A percentile compares a stretch with the other conserved stretches of the same genome.
phyloP scores from a whole-genome alignment of 2,113 vertebrate genomes.

The Myiopsitta monachus region DNA sequence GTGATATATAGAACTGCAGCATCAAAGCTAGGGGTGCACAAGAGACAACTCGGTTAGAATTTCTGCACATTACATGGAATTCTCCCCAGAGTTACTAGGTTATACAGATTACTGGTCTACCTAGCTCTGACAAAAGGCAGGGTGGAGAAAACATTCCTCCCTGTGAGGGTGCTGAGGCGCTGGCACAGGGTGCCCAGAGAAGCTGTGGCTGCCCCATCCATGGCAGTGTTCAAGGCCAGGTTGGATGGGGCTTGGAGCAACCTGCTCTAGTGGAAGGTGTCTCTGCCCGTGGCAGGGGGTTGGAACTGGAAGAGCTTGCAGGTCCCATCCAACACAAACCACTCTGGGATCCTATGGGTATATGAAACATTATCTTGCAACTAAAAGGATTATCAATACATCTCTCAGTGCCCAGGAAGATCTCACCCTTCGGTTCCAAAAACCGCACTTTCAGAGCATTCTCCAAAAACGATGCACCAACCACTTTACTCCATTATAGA shows the following conservation, averaged over 20 bases:
- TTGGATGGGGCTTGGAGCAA: neutral
- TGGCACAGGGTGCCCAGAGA: neutral
- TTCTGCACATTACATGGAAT: neutral
- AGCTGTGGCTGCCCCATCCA: neutral
- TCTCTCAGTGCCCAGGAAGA: neutral
- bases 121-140: neutral
- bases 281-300: neutral
- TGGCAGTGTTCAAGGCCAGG: neutral
- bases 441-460: neutral
- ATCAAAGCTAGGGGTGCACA: neutral
- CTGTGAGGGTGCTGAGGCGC: neutral
- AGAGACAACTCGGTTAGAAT: neutral
- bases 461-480: fast-evolving
- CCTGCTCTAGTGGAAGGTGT: neutral
- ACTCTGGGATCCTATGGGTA: neutral
- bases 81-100: neutral
- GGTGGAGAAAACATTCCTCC: neutral
- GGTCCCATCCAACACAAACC: neutral
- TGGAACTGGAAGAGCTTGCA: neutral
- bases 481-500: neutral
- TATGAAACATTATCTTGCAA: neutral
- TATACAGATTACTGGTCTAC: neutral
- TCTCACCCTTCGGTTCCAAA: neutral
- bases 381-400: neutral
- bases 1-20: neutral